Evolutionary conservation across 2,888 invertebrate genomes (phyloP).

Genomic region (Parthenolecanium corni): DNA sequence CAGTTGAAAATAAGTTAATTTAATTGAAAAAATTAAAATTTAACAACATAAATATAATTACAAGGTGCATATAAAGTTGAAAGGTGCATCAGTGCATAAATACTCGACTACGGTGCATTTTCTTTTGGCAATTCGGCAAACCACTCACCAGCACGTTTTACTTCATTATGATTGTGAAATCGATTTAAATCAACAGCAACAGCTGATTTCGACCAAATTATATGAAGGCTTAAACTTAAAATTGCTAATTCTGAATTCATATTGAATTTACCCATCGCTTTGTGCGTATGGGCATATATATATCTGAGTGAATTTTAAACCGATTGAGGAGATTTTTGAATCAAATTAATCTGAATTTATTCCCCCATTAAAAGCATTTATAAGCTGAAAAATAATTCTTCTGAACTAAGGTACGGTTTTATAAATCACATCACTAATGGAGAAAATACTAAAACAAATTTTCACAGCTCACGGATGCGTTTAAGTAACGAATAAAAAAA

Average conservation of each 20-base stretch:
- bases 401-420: too few relatives aligned
- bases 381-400: too few relatives aligned
- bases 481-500: too few relatives aligned
- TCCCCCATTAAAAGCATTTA: too few relatives aligned
- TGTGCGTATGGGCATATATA: neutral
- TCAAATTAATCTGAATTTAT: too few relatives aligned
- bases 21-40: too few relatives aligned
- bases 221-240: slow-evolving; percentile 9
- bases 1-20: too few relatives aligned
- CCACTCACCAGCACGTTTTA: slow-evolving; percentile 28
- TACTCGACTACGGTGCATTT: slow-evolving; percentile 6
- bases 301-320: neutral
- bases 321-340: too few relatives aligned
- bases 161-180: slow-evolving; percentile 18
- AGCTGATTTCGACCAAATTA: slow-evolving; percentile 5
- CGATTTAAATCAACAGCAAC: slow-evolving; percentile 18
- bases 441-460: too few relatives aligned
- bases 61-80: neutral
- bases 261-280: slow-evolving; percentile 4
- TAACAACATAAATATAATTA: too few relatives aligned
- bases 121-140: neutral
- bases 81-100: slow-evolving; percentile 1
- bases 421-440: too few relatives aligned
- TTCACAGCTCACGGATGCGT: too few relatives aligned
- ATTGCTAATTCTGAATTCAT: neutral